phyloP scores from a whole-genome alignment of 2,113 vertebrate species.

The Sylvia atricapilla region DNA sequence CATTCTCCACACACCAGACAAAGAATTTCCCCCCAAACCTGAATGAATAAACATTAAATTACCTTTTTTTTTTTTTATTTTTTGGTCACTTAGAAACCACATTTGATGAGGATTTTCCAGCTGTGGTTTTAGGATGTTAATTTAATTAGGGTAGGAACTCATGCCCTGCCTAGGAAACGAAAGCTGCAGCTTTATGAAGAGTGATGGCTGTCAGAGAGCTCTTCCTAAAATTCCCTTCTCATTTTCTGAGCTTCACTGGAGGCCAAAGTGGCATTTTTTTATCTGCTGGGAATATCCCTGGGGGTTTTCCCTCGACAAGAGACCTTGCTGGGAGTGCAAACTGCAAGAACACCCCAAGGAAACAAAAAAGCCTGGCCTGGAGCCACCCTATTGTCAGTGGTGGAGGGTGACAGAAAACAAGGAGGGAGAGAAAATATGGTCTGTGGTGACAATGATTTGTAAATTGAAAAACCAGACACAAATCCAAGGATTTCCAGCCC shows the following conservation, averaged over 20 bases:
- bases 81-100: not conserved
- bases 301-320: not conserved
- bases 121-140: conserved; percentile 3
- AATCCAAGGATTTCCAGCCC: not conserved
- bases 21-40: not conserved
- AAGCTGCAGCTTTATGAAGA: not conserved
- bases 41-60: not conserved
- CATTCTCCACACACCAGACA: not conserved
- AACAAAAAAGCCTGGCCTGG: not conserved
- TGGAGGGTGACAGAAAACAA: not conserved
- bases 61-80: not conserved
- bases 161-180: not conserved
- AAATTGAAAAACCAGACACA: not conserved
- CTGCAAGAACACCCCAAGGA: not conserved
- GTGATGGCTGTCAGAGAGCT: not conserved
- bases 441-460: not conserved
- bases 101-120: not conserved
- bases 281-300: not conserved
- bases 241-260: not conserved
- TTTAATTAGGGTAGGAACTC: not conserved
- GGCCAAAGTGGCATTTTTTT: not conserved
- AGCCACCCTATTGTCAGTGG: conserved; percentile 24
- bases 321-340: not conserved
- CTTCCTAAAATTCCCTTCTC: not conserved
- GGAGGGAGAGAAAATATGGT: not conserved